Conservation (phyloP, 1,140 invertebrate species). For the Rhagoletis zephyria region DNA sequence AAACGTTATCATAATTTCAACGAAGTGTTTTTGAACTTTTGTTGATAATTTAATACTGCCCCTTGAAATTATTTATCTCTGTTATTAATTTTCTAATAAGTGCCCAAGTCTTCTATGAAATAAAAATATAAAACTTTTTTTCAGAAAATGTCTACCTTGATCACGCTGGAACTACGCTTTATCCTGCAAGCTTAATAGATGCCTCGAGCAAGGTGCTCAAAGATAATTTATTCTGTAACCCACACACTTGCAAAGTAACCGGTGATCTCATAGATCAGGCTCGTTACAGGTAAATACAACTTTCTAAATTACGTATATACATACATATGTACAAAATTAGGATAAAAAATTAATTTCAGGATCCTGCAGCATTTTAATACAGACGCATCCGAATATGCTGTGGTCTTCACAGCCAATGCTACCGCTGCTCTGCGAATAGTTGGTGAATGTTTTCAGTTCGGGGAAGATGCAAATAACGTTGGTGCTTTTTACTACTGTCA, state of each 20-base stretch:
- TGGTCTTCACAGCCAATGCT: slow-evolving; percentile 93
- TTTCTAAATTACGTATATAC: background rate
- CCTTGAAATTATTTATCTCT: no score
- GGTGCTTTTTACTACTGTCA: slow-evolving; percentile 86
- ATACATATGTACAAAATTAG: no score
- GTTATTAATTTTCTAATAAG: no score
- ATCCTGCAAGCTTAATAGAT: slow-evolving; percentile 83
- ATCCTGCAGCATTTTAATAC: slow-evolving; percentile 90
- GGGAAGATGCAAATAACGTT: slow-evolving; percentile 56
- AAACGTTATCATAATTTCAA: no score
- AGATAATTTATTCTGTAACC: slow-evolving; percentile 87
- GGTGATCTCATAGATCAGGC: slow-evolving; percentile 87
- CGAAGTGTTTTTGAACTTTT: no score
- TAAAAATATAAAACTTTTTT: background rate
- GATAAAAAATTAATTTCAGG: slow-evolving; percentile 73
- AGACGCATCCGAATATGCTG: slow-evolving; percentile 83
- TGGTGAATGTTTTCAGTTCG: slow-evolving; percentile 86
- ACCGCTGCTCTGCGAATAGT: slow-evolving; percentile 88
- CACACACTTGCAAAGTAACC: slow-evolving; percentile 87
- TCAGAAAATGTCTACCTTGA: slow-evolving; percentile 81
- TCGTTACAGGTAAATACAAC: slow-evolving; percentile 78
- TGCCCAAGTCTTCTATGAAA: background rate
- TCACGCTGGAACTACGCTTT: slow-evolving; percentile 90
- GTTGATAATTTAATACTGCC: no score
- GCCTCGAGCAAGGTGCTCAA: slow-evolving; percentile 79